These are phyloP conservation scores for Cyaniris semiargus DNA, from an alignment of 2,888 invertebrate species.

Conservation along the genomic window DNA sequence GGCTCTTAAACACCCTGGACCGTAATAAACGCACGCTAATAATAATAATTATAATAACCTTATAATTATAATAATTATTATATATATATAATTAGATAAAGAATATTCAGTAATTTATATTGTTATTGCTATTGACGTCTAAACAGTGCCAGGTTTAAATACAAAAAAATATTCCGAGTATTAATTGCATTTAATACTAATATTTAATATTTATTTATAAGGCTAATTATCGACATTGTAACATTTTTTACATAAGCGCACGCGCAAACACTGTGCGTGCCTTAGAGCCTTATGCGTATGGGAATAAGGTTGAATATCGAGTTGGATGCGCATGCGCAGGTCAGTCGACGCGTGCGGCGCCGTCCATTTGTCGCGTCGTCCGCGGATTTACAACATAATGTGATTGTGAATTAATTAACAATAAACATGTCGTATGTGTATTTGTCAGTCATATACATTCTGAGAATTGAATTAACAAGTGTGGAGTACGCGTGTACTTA, in stretches of 20 bases:
- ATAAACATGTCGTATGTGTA: conserved; percentile 13
- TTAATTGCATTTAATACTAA: not conserved
- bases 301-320: not conserved
- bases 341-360: conserved; percentile 23
- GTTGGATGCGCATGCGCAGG: not conserved
- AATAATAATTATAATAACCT: too few relatives aligned
- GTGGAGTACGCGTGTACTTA: not conserved
- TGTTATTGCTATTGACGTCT: not conserved
- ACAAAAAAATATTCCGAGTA: conserved; percentile 1
- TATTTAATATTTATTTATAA: conserved; percentile 12
- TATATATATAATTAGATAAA: too few relatives aligned
- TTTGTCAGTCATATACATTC: conserved; percentile 10
- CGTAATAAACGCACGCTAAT: too few relatives aligned
- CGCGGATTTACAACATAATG: conserved; percentile 25
- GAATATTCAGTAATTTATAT: not conserved
- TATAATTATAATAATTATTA: too few relatives aligned
- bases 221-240: conserved; percentile 17
- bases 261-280: not conserved
- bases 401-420: conserved; percentile 16
- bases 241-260: conserved; percentile 22
- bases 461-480: not conserved
- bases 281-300: not conserved
- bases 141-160: not conserved
- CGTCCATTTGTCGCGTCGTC: conserved; percentile 23
- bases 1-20: too few relatives aligned